These are phyloP conservation scores for Artemia sp. DNA, from an alignment of 2,888 invertebrate genomes.

Conservation along the genomic window DNA sequence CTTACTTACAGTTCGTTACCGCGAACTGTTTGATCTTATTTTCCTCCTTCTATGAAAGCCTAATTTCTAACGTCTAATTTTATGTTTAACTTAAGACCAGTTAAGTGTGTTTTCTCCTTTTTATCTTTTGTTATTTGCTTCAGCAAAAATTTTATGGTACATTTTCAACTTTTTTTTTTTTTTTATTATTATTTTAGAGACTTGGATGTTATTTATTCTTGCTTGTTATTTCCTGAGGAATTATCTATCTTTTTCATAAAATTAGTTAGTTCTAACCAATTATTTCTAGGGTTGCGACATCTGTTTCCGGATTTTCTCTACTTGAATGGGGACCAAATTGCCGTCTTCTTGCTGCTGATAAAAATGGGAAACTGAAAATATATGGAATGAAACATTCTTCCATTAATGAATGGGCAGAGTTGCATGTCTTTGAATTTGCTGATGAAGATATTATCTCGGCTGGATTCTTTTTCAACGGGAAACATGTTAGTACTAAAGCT, in stretches of 20 bases:
- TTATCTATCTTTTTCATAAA: too few relatives aligned
- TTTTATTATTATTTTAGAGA: not conserved
- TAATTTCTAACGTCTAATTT: too few relatives aligned
- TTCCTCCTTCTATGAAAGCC: too few relatives aligned
- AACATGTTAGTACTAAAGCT: not conserved
- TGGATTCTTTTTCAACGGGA: slow-evolving; percentile 1
- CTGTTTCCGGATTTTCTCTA: not conserved
- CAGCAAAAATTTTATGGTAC: too few relatives aligned
- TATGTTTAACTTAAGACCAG: too few relatives aligned
- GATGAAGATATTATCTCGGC: not conserved
- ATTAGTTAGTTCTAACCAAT: too few relatives aligned
- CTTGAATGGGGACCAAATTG: not conserved
- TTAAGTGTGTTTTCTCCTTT: too few relatives aligned
- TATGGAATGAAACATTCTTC: not conserved
- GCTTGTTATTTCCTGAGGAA: not conserved
- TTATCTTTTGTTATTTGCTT: too few relatives aligned
- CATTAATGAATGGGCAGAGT: not conserved
- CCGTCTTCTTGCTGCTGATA: not conserved
- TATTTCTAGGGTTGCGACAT: not conserved
- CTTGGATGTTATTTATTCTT: not conserved
- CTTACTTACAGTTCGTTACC: too few relatives aligned
- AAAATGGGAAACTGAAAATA: not conserved
- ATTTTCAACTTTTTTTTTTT: not conserved
- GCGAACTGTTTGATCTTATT: too few relatives aligned
- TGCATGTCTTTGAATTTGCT: not conserved